phyloP scores from a whole-genome alignment of 2,797 vertebrate species.

The Cossypha heuglini region DNA sequence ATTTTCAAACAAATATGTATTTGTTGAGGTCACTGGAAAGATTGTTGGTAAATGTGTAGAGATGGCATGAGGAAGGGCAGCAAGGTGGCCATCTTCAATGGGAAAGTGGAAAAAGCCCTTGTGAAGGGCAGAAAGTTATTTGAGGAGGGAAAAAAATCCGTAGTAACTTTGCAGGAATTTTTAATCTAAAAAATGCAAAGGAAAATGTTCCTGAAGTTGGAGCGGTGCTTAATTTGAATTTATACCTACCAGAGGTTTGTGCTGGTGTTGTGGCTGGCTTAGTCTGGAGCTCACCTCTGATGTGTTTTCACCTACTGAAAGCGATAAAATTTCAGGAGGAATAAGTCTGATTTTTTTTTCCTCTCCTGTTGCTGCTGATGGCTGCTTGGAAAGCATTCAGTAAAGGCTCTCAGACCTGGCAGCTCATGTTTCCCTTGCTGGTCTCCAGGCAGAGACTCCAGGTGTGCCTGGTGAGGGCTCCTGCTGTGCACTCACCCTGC shows the following conservation, averaged over 20 bases:
- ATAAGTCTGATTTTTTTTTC: not conserved
- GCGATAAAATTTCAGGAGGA: not conserved
- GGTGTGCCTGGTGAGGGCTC: not conserved
- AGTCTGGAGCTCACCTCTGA: not conserved
- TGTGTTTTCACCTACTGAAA: not conserved
- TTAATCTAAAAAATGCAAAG: not conserved
- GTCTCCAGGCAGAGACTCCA: not conserved
- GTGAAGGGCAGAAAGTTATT: not conserved
- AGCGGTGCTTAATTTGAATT: not conserved
- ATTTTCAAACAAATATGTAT: not conserved
- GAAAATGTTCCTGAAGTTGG: not conserved
- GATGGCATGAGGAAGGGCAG: not conserved
- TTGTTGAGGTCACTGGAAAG: not conserved
- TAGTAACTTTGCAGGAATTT: not conserved
- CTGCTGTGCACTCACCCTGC: not conserved
- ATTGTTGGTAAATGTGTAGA: not conserved
- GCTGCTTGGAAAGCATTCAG: not conserved
- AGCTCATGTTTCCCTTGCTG: not conserved
- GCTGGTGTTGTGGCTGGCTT: not conserved
- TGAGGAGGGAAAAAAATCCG: not conserved
- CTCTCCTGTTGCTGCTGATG: not conserved
- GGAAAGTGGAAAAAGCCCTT: not conserved
- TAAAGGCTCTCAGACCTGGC: not conserved
- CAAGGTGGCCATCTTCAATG: not conserved
- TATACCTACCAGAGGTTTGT: not conserved